Evolutionary conservation across 2,113 vertebrate genomes (phyloP), one percentile per base, ranked within the genome.

Genomic region (Gadus chalcogrammus): DNA sequence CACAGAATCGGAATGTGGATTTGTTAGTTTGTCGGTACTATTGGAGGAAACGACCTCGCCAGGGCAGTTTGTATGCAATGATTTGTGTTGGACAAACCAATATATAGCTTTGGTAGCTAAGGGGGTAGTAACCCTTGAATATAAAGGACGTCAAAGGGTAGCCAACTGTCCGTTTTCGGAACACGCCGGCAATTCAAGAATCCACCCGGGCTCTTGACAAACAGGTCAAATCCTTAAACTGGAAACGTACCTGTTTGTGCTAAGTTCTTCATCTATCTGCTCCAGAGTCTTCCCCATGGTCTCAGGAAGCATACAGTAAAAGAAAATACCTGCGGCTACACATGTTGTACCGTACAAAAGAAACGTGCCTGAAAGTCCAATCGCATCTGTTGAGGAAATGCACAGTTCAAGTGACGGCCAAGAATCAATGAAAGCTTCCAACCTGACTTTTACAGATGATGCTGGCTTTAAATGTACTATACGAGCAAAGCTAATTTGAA

Each of bases 231-330:
- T 35, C 31, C 31, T 35, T 35, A 5, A 35, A 2, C 8, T 48
- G 8, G 15, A 58, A 58, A 58, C 55, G 5, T 86, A 97, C 96
- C 93, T 77, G 71, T 86, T 93, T 27, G 76, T 79, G 74, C 90
- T 87, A 78, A 98, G 93, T 64, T 95, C 94, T 71, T 86, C 85
- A 79, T 98, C 93, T 73, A 99, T 95, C 76, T 97, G 92, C 52
- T 94, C 92, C 73, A 99, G 85, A 0, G 94, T 93, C 75, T 94
- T 94, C 55, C 95, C 94, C 89, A 97, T 99, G 0, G 97, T 99
- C 86, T 99, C 97, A 0, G 97, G 97, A 56, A 98, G 89, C 70
- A 94, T 88, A 53, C 93, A 24, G 67, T 91, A 95, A 88, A 98
- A 91, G 87, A 98, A 97, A 1, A 81, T 56, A 35, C 88, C 84